Evolutionary conservation across 2,888 invertebrate species (phyloP), one percentile per base, ranked within the genome.

Genomic region (Balanococcus diminutus): DNA sequence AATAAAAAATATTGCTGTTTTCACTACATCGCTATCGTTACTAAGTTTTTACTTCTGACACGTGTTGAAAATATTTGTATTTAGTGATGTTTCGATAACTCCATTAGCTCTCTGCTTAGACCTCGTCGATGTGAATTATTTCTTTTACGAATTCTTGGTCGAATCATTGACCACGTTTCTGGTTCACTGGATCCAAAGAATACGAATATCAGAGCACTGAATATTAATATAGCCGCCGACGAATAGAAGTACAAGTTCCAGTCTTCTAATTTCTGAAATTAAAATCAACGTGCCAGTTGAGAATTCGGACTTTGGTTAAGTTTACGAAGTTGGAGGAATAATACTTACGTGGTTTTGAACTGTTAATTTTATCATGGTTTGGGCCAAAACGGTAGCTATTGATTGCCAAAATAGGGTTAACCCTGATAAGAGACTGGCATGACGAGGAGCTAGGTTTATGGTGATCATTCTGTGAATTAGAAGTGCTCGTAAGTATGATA

Each of bases 351-450:
- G 75, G 6, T 84, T 25, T 36, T 36, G 19, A 16, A 72, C 72
- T 14, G 36, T 42, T 6, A 25, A 42, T 72, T 25, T 61, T 3
- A 42, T 6, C 1, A 72, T 6, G 36, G 19, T 42, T 67, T 67
- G 84, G 19, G 31, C 72, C 31, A 42, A 28, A 2, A 84, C 8
- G 25, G 42, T 25, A n/a, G 42, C 84, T 14, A 75, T 14, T 0
- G 39, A 75, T 16, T 72, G 61, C 25, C 67, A 84, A 22, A 72
- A 39, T n/a, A 39, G 19, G 14, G 39, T 32, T 1, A 72, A 2
- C 3, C 84, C 84, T 25, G 84, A 67, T 39, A 84, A 28, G 16
- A 84, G 19, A 32, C 84, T 72, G n/a, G 84, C 22, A n/a, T 84
- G 42, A 39, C 42, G 36, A 2, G 84, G 84, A 2, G 67, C 67